Evolutionary conservation across 2,888 invertebrate genomes (phyloP), one percentile per base, ranked within the genome.

Genomic region (Minunthozetes semirufus): DNA sequence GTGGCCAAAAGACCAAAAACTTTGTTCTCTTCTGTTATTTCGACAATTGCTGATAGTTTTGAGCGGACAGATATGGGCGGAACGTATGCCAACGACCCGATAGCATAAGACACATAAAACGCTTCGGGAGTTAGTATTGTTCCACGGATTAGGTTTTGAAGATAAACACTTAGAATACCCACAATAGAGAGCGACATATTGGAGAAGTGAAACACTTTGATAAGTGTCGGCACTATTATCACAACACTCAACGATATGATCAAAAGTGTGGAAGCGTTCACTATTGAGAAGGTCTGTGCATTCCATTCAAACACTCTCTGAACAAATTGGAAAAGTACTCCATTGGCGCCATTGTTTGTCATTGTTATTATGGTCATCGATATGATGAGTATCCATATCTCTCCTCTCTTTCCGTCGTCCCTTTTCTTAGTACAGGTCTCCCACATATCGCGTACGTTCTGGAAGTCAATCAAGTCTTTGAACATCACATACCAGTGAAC

Each of bases 1-100:
- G 70, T 74, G 1, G 74, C 53, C 70, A 74, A 42, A 25, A 74
- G 19, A 15, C 74, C 70, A n/a, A 74, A 74, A 13, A 74, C 8
- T 15, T 70, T 68, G n/a, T 74, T 70, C 50, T 74, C 53, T 59
- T 74, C 74, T 0, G 15, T 25, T 6, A 48, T 0, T 0, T 68
- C 33, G 13, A 42, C 42, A 27, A 74, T 27, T 15, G n/a, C n/a
- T 0, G 74, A 74, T 9, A 74, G 25, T 27, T 74, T 71, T 33
- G 74, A 48, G 6, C 74, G 25, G 13, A 70, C 70, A 11, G 74
- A 50, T 33, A 74, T 70, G 22, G 13, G n/a, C 19, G 70, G 46
- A 5, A 74, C 17, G 5, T 46, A 46, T 4, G 74, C 50, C 11
- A 74, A 46, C 8, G 74, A 74, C 1, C 74, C 74, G 48, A 70